phyloP scores from a whole-genome alignment of 2,888 invertebrate species.

The Leptinotarsa juncta region DNA sequence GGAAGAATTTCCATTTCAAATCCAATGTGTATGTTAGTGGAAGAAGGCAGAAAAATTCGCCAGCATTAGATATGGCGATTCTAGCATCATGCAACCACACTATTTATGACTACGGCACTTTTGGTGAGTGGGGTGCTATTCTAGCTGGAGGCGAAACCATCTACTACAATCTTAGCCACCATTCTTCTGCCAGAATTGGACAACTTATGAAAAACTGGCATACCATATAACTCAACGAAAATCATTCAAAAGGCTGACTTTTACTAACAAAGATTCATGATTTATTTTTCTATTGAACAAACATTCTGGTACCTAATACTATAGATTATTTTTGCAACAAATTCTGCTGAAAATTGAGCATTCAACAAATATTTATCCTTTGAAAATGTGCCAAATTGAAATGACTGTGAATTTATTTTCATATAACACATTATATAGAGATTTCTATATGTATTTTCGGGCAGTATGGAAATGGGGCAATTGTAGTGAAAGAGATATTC shows the following conservation, averaged over 20 bases:
- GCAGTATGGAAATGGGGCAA: background rate
- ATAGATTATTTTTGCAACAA: constrained; percentile 36
- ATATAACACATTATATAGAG: background rate
- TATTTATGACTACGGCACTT: constrained; percentile 69
- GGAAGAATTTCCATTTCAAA: constrained; percentile 58
- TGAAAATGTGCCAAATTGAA: constrained; percentile 23
- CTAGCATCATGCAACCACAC: constrained; percentile 69
- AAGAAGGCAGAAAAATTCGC: constrained; percentile 59
- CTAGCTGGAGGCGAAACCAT: constrained; percentile 67
- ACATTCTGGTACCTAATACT: constrained; percentile 25
- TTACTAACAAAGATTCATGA: constrained; percentile 36
- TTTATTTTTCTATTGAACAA: constrained; percentile 44
- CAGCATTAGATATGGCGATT: constrained; percentile 66
- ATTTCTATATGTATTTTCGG: background rate
- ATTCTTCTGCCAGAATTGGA: constrained; percentile 62
- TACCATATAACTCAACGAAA: constrained; percentile 51
- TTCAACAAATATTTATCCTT: constrained; percentile 9
- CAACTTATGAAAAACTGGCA: constrained; percentile 66
- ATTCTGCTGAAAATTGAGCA: constrained; percentile 26
- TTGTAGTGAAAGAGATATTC: too few relatives aligned
- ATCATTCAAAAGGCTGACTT: constrained; percentile 44
- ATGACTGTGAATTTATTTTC: constrained; percentile 24
- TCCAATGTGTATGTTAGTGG: constrained; percentile 64
- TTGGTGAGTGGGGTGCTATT: constrained; percentile 68
- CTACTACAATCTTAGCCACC: constrained; percentile 64